phyloP scores from a whole-genome alignment of 2,113 vertebrate genomes.

The Spea multiplicata region DNA sequence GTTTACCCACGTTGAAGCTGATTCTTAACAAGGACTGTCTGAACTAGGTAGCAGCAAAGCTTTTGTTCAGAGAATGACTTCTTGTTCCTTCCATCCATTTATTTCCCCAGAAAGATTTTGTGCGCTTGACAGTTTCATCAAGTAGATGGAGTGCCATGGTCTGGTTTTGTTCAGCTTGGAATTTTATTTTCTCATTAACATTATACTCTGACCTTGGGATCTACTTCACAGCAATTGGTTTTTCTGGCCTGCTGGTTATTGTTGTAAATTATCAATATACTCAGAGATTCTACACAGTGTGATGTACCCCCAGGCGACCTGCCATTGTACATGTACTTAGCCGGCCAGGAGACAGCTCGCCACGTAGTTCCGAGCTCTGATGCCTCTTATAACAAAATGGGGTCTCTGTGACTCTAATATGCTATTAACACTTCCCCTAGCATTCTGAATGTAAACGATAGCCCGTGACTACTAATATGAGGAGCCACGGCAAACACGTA shows the following conservation, averaged over 20 bases:
- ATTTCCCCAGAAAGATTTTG: neutral
- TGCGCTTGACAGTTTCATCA: neutral
- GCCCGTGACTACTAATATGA: no score
- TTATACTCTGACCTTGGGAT: conserved; percentile 11
- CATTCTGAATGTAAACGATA: no score
- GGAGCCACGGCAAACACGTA: no score
- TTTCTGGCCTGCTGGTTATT: conserved; percentile 15
- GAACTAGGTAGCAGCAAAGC: neutral
- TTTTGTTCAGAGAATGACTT: neutral
- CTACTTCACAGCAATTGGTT: conserved; percentile 5
- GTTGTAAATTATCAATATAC: neutral
- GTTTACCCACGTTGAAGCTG: neutral
- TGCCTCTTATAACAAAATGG: no score
- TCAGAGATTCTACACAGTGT: neutral
- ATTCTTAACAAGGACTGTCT: neutral
- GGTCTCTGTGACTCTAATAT: no score
- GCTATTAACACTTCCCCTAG: no score
- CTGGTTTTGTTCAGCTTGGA: neutral
- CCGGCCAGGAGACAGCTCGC: neutral
- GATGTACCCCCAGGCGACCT: neutral
- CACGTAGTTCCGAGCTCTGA: neutral
- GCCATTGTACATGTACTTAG: neutral
- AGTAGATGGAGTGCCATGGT: neutral
- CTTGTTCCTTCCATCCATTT: neutral
- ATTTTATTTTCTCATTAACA: conserved; percentile 10